Conservation (phyloP, 2,888 invertebrate species). For the Drosophila austrosaltans region DNA sequence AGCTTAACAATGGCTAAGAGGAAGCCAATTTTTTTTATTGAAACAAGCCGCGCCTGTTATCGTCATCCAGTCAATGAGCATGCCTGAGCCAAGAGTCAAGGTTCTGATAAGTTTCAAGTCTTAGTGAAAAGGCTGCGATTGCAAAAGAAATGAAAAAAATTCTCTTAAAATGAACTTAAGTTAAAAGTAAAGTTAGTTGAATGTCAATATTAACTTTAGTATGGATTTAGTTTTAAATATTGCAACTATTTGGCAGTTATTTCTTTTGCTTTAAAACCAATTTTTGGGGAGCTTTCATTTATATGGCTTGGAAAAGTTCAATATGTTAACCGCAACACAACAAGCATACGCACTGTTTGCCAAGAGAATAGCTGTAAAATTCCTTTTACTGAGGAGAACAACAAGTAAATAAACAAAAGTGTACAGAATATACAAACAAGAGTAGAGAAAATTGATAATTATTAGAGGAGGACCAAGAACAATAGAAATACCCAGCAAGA, state of each 20-base stretch:
- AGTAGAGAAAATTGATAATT: constrained; percentile 52
- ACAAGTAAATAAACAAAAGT: constrained; percentile 76
- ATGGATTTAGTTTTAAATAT: neutral
- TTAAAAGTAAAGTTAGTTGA: neutral
- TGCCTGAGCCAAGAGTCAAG: constrained; percentile 24
- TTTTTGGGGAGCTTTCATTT: neutral
- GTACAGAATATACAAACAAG: constrained; percentile 43
- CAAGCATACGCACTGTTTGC: constrained; percentile 74
- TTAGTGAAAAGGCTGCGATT: neutral
- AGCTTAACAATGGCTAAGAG: constrained; percentile 62
- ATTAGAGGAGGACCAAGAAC: constrained; percentile 33
- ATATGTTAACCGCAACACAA: constrained; percentile 41
- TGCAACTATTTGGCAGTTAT: neutral
- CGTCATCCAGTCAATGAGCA: constrained; percentile 33
- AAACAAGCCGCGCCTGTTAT: constrained; percentile 39
- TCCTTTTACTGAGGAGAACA: constrained; percentile 68
- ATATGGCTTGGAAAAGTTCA: neutral
- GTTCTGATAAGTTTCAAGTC: constrained; percentile 31
- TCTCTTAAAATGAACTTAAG: neutral
- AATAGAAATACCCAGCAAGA: constrained; percentile 17
- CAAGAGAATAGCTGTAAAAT: constrained; percentile 58
- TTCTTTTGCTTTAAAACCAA: neutral
- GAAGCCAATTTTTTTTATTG: constrained; percentile 74
- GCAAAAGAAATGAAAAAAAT: neutral
- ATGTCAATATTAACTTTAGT: neutral